Evolutionary conservation across 2,888 invertebrate genomes (phyloP).

Genomic region (Blastobasis adustella): DNA sequence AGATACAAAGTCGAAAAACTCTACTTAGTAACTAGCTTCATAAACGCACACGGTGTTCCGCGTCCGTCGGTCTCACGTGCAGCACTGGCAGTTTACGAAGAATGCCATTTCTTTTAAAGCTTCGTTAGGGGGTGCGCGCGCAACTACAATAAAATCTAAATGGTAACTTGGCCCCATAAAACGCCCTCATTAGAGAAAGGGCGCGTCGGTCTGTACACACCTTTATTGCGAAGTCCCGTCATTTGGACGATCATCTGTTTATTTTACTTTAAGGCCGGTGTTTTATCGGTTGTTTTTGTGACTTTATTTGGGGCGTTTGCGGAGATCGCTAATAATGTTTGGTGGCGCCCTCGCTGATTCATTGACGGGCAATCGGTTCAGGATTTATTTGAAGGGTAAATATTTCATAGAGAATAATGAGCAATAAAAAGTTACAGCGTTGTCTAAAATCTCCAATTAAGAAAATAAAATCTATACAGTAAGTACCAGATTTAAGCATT

Average conservation of each 20-base stretch:
- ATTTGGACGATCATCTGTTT: conserved; percentile 65
- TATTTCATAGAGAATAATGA: no score
- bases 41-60: conserved; percentile 22
- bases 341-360: conserved; percentile 6
- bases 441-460: no score
- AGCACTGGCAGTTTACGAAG: conserved; percentile 39
- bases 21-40: conserved; percentile 16
- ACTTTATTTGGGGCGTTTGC: conserved; percentile 35
- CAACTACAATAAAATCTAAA: conserved; percentile 63
- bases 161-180: conserved; percentile 62
- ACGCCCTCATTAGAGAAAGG: conserved; percentile 68
- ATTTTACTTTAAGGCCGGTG: conserved; percentile 63
- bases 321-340: conserved; percentile 39
- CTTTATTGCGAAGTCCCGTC: conserved; percentile 57
- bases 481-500: no score
- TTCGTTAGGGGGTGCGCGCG: conserved; percentile 59
- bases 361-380: no score
- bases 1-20: no score
- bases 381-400: no score
- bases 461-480: no score
- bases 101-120: conserved; percentile 55
- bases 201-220: conserved; percentile 58
- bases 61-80: conserved; percentile 35
- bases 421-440: no score
- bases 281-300: conserved; percentile 57